These are phyloP conservation scores for Syngnathus typhle DNA, from an alignment of 2,113 vertebrate species.

Conservation along the genomic window DNA sequence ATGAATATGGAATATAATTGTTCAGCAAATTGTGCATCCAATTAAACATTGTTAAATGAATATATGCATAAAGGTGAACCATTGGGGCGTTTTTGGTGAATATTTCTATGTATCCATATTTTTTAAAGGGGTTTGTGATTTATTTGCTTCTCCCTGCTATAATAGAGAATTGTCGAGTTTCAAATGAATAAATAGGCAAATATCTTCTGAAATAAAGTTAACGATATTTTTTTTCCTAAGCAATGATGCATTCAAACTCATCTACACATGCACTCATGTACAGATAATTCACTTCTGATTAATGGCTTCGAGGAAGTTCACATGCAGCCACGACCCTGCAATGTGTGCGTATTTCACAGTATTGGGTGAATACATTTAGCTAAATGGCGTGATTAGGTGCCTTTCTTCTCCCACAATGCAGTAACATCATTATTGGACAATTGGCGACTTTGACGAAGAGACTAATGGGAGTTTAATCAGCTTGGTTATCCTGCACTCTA, in stretches of 20 bases:
- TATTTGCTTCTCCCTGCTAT: neutral
- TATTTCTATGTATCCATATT: neutral
- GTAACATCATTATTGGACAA: conserved; percentile 32
- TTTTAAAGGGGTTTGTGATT: neutral
- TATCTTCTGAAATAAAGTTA: conserved; percentile 11
- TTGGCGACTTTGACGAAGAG: conserved; percentile 25
- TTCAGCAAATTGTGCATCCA: neutral
- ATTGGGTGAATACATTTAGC: neutral
- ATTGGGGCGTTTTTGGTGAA: neutral
- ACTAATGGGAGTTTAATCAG: conserved; percentile 45
- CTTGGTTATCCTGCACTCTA: conserved; percentile 42
- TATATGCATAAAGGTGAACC: too few relatives aligned
- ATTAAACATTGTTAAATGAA: neutral
- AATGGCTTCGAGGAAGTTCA: conserved; percentile 50
- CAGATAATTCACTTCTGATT: conserved; percentile 52
- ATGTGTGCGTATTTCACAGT: conserved; percentile 3
- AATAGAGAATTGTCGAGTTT: too few relatives aligned
- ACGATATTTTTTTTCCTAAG: conserved; percentile 11
- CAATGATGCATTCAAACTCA: conserved; percentile 48
- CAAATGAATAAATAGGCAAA: neutral
- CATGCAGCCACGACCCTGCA: conserved; percentile 21
- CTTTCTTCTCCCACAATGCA: conserved; percentile 29
- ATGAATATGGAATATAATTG: neutral
- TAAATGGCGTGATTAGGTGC: conserved; percentile 18
- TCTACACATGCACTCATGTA: conserved; percentile 53